Evolutionary conservation across 2,113 vertebrate species (phyloP), one percentile per base, ranked within the genome.

Genomic region (Sialia sialis): DNA sequence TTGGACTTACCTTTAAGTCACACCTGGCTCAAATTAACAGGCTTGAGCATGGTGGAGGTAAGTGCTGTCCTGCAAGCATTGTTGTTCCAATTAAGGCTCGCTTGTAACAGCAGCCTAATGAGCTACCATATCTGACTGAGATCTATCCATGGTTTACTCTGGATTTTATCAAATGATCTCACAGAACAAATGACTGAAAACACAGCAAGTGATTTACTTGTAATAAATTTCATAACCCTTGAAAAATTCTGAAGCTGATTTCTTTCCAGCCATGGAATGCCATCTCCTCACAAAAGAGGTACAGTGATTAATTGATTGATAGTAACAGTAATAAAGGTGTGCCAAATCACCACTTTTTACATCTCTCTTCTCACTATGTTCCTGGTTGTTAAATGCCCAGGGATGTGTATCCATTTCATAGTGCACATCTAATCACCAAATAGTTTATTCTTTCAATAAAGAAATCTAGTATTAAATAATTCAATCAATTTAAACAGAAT

Each of bases 1-100:
- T 76, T 63, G 49, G 66, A 98, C 97, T 98, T 98, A 97, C 97
- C 95, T 97, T 79, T 85, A 87, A 96, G 84, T 90, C 91, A 93
- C 89, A 97, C 87, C 51, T 91, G 81, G 64, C 72, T 95, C 95
- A 97, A 92, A 93, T 46, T 60, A 94, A 84, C 48, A 96, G 90
- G 62, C 79, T 6, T 64, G 51, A 92, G 79, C 88, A 74, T 3
- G 6, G 74, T n/a, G 48, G 46, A 55, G 44, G 36, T 83, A 87
- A 84, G 94, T 48, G 41, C 89, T 51, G 29, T 29, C 34, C 54
- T 58, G 63, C 39, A 67, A 77, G 43, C 67, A 93, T 51, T 69
- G 29, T 22, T n/a, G n/a, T 70, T 79, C 75, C 26, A 92, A 32
- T 41, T 60, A 81, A 89, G 62, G 17, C 48, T 70, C 87, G 74